Evolutionary conservation across 2,113 vertebrate genomes (phyloP).

Genomic region (Gobius niger): DNA sequence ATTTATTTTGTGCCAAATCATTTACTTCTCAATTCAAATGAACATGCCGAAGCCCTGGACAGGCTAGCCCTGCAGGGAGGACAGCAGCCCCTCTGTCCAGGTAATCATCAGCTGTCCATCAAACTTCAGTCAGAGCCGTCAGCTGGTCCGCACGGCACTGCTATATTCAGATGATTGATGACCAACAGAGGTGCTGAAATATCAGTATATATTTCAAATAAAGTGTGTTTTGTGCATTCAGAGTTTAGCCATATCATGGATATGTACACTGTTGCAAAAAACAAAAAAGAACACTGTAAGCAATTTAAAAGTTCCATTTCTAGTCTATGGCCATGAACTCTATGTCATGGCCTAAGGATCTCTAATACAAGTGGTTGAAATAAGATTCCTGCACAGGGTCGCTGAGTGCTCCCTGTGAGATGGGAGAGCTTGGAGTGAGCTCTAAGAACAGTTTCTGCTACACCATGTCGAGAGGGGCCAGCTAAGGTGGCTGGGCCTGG

Average conservation of each 20-base stretch:
- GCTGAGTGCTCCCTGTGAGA: too few relatives aligned
- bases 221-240: neutral
- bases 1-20: slow-evolving; percentile 26
- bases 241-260: neutral
- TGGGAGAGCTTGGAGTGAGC: too few relatives aligned
- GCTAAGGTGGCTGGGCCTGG: too few relatives aligned
- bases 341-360: too few relatives aligned
- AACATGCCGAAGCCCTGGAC: slow-evolving; percentile 32
- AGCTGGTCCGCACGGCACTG: slow-evolving; percentile 16
- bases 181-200: slow-evolving; percentile 20
- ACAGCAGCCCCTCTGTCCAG: slow-evolving; percentile 42
- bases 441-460: too few relatives aligned
- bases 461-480: too few relatives aligned
- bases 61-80: slow-evolving; percentile 35
- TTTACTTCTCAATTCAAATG: slow-evolving; percentile 27
- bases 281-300: neutral
- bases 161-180: slow-evolving; percentile 60
- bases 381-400: too few relatives aligned
- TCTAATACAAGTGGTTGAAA: too few relatives aligned
- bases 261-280: neutral
- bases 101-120: slow-evolving; percentile 66
- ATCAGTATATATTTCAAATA: slow-evolving; percentile 22
- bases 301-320: neutral
- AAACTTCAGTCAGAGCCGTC: slow-evolving; percentile 58
- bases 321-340: too few relatives aligned